Base-by-base conservation (phyloP, 2,888 invertebrate genomes). In the Aspidiotus rigidus region DNA sequence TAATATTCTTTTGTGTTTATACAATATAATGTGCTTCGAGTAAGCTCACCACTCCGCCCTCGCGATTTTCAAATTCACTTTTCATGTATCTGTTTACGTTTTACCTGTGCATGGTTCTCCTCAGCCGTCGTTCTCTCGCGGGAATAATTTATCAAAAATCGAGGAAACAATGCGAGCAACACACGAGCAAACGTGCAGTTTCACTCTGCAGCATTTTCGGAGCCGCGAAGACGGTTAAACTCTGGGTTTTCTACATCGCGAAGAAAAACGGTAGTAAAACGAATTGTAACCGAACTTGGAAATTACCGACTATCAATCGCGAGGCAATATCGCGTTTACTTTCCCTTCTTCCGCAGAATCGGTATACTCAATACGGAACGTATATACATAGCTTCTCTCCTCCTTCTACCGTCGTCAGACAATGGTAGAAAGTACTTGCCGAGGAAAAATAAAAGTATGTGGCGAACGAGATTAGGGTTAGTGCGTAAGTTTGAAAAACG, bases 401-500 rank as follows among this genome's bases (percentile, higher is more conserved):
- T 49, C 6, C 11, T 49, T 49, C 49, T n/a, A 56, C n/a, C 13
- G 17, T 56, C n/a, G 56, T 13, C 56, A 10, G 56, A 15, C 16
- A 28, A 28, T 9, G 15, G 17, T 17, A 28, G 28, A 28, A 39
- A n/a, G 17, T 15, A 55, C 16, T 9, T 8, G 17, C 16, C 8
- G n/a, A n/a, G 56, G n/a, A 8, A 55, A 17, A n/a, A 55, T 9
- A 55, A 59, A 59, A 59, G 59, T 59, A 28, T 11, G 59, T 28
- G 59, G 59, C 59, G 39, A 17, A 59, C 16, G 59, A 28, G 49
- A 49, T 49, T 49, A 49, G 49, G 49, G n/a, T 49, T 49, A 62
- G 17, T 62, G 64, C 64, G 64, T 64, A 41, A 56, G 54, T 64
- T 64, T 55, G 64, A 64, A 64, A 64, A 64, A 55, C 64, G 64